Conservation (phyloP, 2,113 vertebrate genomes). For the Lepus timidus region DNA sequence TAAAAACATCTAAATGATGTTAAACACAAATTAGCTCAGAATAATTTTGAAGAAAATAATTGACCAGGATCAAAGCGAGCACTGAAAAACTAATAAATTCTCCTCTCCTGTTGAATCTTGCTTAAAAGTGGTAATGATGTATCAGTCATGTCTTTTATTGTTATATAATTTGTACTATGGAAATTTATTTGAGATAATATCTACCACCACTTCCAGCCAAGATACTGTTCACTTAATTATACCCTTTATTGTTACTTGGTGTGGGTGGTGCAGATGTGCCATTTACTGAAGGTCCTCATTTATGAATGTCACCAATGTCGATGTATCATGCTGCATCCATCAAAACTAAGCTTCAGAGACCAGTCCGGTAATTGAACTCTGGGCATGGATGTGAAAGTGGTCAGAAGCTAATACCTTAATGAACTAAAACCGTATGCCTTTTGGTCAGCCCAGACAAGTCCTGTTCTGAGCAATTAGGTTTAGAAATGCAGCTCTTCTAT, state of each 20-base stretch:
- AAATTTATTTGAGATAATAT: slow-evolving; percentile 19
- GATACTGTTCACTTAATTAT: background rate
- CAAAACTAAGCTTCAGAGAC: background rate
- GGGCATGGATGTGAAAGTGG: background rate
- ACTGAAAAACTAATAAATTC: background rate
- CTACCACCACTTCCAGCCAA: background rate
- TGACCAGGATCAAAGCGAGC: background rate
- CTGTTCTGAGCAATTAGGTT: slow-evolving; percentile 23
- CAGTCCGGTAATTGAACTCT: background rate
- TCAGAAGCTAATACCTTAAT: slow-evolving; percentile 21
- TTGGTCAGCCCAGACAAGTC: slow-evolving; percentile 3
- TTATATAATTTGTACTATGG: slow-evolving; percentile 4
- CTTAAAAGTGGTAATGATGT: slow-evolving; percentile 22
- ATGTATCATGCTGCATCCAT: background rate
- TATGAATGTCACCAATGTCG: background rate
- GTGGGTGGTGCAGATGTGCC: background rate
- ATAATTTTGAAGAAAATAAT: slow-evolving; percentile 53
- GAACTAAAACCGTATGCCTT: slow-evolving; percentile 31
- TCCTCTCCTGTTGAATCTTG: background rate
- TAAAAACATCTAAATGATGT: slow-evolving; percentile 24
- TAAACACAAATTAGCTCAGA: slow-evolving; percentile 14
- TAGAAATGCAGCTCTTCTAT: slow-evolving; percentile 6
- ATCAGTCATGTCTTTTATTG: background rate
- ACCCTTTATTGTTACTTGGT: background rate
- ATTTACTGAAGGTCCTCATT: background rate